Base-by-base conservation (phyloP, 2,888 invertebrate species). In the Athrips mouffetella region DNA sequence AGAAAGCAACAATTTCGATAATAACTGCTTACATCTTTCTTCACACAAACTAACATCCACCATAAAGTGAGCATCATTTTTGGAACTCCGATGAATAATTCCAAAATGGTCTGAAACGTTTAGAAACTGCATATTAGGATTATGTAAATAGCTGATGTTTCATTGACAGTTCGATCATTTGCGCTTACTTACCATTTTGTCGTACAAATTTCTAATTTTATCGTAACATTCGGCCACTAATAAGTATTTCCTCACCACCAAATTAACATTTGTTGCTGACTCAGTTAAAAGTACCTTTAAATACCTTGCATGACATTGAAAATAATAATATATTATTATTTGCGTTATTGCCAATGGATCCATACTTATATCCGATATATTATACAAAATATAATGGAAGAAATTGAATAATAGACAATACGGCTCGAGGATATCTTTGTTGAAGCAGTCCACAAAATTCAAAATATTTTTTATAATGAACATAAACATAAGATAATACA, bases 1-100 rank as follows among this genome's bases (percentile, higher is more conserved):
- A n/a, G n/a, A n/a, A n/a, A 6, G 11, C 2, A 30, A 30, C 4
- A 30, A n/a, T n/a, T n/a, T 15, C 4, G 31, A 6, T 31, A 31
- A 13, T 16, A 11, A n/a, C 18, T 11, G 40, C 49, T 49, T 40
- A 49, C 49, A 25, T 25, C 5, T 10, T n/a, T 8, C 21, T 30
- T 40, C 15, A 49, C 31, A 5, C 25, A 15, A 6, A 6, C 2
- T 3, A 49, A 11, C 39, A 49, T 31, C 29, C 11, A 18, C 49
- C 49, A 49, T 10, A 49, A 16, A 5, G 49, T 45, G 10, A 18
- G 8, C 40, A 49, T 39, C 45, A 49, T 39, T 45, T 45, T 49
- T 18, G 49, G 49, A 5, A 45, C 31, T 8, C 49, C 45, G 8
- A 49, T 37, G 7, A 30, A 27, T 21, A 48, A 11, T 48, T 48